These are phyloP conservation scores for Helicoverpa zea DNA, from an alignment of 1,140 invertebrate genomes.

Conservation along the genomic window DNA sequence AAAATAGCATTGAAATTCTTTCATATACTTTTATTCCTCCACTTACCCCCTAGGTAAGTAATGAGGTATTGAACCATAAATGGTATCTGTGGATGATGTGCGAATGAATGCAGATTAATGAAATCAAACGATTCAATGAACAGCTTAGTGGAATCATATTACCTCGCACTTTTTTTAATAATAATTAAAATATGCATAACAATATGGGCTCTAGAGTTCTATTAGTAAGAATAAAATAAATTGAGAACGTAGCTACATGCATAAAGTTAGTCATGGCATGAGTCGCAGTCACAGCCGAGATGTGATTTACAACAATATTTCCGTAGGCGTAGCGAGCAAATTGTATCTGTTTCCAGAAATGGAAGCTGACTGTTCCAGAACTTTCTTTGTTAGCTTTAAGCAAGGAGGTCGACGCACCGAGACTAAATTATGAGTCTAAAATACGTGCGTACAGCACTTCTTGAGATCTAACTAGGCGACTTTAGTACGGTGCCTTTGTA, in stretches of 20 bases:
- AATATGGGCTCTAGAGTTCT: not conserved
- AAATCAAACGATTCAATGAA: slow-evolving; percentile 9
- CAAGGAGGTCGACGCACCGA: slow-evolving; percentile 55
- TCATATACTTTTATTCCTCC: slow-evolving; percentile 2
- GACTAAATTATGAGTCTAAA: slow-evolving; percentile 39
- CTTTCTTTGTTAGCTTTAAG: slow-evolving; percentile 63
- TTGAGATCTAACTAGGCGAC: slow-evolving; percentile 30
- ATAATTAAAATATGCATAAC: slow-evolving; percentile 32
- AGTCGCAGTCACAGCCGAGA: slow-evolving; percentile 68
- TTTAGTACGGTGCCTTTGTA: slow-evolving; percentile 26
- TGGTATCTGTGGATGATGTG: not conserved
- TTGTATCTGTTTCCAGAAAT: slow-evolving; percentile 76
- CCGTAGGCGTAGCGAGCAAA: slow-evolving; percentile 72
- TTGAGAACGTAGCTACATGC: slow-evolving; percentile 29
- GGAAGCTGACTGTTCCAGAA: slow-evolving; percentile 71
- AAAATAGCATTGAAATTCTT: not conserved
- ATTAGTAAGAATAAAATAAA: slow-evolving; percentile 3
- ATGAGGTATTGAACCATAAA: slow-evolving; percentile 19
- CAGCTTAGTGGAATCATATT: slow-evolving; percentile 4
- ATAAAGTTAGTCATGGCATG: slow-evolving; percentile 72
- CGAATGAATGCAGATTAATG: slow-evolving; percentile 23
- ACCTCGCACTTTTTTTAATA: not conserved
- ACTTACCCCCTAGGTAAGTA: not conserved
- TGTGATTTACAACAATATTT: slow-evolving; percentile 77
- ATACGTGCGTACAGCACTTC: slow-evolving; percentile 13